Evolutionary conservation across 2,797 vertebrate genomes (phyloP), one percentile per base, ranked within the genome.

Genomic region (Coccyzus lansbergi): DNA sequence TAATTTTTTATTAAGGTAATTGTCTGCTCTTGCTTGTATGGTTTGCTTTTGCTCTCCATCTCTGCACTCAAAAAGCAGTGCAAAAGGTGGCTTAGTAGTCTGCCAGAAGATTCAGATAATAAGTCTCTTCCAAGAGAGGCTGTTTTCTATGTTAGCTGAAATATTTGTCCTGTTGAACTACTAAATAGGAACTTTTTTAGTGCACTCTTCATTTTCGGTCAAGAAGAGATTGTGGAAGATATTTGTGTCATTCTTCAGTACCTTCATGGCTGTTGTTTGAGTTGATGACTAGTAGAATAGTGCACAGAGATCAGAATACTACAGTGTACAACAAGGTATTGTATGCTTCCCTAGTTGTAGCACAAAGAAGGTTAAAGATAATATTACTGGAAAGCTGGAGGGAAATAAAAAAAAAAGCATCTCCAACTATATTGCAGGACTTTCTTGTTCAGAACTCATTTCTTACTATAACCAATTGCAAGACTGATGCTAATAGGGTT

Each of bases 21-120:
- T 60, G 34, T 63, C 40, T 6, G 12, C 4, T 56, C 42, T 68
- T 0, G 0, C 22, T 36, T 12, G 7, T 17, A 4, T 14, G 13
- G 7, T 40, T 72, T 88, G 31, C 36, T 58, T 91, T 38, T 0
- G 0, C 46, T 91, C 55, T 77, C 79, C 7, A 53, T 56, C 36
- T 83, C 29, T 77, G 2, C 3, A 2, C 26, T 44, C 6, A 38
- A 65, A 87, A 69, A 46, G 26, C 15, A 3, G 26, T 22, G 29
- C 6, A 34, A 29, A 77, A 63, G 26, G 19, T 79, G 34, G 4
- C 44, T 49, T 9, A 69, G 44, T 79, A 62, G 16, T 17, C 42
- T 60, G 34, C 44, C 68, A 64, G 29, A 51, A 29, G 25, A 34
- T 10, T 40, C 10, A 34, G 20, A 16, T 65, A 44, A 36, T 9